Evolutionary conservation across 2,888 invertebrate genomes (phyloP).

Genomic region (Volucella inflata): DNA sequence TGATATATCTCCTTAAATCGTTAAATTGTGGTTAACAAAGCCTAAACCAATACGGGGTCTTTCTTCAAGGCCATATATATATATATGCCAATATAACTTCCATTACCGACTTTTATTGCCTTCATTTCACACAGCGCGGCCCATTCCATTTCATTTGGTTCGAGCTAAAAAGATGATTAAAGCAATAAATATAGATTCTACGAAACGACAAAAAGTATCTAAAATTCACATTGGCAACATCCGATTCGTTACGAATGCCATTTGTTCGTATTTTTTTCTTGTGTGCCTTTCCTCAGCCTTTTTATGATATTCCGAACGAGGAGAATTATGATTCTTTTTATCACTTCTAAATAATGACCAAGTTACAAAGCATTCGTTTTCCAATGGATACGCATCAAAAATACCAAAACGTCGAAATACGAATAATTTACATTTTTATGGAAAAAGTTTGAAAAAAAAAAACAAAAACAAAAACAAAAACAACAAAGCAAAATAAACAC

Average conservation of each 20-base stretch:
- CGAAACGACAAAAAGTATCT: constrained; percentile 48
- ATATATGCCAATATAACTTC: neutral
- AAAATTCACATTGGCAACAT: constrained; percentile 59
- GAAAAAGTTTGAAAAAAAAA: constrained; percentile 78
- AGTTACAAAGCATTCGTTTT: constrained; percentile 69
- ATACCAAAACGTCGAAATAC: constrained; percentile 60
- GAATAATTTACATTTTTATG: constrained; percentile 79
- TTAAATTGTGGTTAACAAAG: no score
- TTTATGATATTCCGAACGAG: constrained; percentile 64
- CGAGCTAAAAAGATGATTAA: constrained; percentile 42
- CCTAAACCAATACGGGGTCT: no score
- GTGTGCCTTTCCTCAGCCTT: constrained; percentile 28
- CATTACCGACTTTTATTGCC: constrained; percentile 13
- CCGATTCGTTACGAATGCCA: constrained; percentile 62
- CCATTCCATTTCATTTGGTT: constrained; percentile 1
- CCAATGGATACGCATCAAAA: constrained; percentile 72
- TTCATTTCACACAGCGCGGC: neutral
- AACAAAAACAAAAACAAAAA: constrained; percentile 73
- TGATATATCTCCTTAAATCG: no score
- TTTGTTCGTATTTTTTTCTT: constrained; percentile 27
- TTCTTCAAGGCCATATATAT: neutral
- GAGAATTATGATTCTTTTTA: constrained; percentile 75
- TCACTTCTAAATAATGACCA: constrained; percentile 74
- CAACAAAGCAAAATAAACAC: constrained; percentile 24
- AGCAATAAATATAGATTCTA: constrained; percentile 47